Evolutionary conservation across 2,888 invertebrate genomes (phyloP), one percentile per base, ranked within the genome.

Genomic region (Campoplex nolae): DNA sequence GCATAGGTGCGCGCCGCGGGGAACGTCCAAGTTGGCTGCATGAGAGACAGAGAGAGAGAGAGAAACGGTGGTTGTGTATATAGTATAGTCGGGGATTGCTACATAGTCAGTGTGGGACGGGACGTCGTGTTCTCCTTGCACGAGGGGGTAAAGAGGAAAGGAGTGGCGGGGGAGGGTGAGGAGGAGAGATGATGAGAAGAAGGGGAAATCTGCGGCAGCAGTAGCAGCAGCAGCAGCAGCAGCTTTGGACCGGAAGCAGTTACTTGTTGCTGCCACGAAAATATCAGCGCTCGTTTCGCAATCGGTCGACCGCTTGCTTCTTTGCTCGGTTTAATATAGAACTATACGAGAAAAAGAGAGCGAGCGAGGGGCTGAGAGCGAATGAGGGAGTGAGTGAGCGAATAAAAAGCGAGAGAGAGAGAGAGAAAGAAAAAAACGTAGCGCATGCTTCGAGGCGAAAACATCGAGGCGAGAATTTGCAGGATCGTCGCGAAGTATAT

Each of bases 221-320:
- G 70, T 62, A 75, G 76, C 73, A 76, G 67, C 48, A 74, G 42
- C 68, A 42, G 68, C 68, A 76, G 83, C 58, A 79, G 87, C 87
- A 89, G 89, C 83, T 86, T 88, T 91, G 91, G 93, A 92, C 93
- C 93, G 93, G 93, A 93, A 93, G 93, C 92, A 92, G 93, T 93
- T 93, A 93, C 92, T 93, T 93, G 93, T 92, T 92, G 92, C 92
- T 90, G 92, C 92, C 93, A 92, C 93, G 92, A 93, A 93, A 93
- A 93, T 93, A 93, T 93, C 93, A 92, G 90, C 91, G 90, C 90
- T 90, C 91, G 92, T 93, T 93, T 93, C 93, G 93, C 93, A 93
- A 93, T 93, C 92, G 92, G 89, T 88, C 90, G 92, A 92, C 92
- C 90, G 91, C 91, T 91, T 90, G 89, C 88, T 90, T 92, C 91